phyloP scores from a whole-genome alignment of 1,140 invertebrate species.

The Eueides isabella region DNA sequence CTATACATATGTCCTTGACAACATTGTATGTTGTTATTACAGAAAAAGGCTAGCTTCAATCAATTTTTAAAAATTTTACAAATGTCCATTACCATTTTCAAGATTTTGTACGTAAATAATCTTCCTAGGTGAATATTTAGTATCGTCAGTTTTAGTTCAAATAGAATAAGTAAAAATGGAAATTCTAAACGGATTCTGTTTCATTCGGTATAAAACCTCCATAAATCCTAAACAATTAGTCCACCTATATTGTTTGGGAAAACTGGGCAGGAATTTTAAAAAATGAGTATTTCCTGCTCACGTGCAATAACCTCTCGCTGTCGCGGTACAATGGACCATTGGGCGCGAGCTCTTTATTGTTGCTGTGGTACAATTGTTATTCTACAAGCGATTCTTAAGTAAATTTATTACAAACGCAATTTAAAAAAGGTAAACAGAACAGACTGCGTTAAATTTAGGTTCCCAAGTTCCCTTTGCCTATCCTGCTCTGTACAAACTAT shows the following conservation, averaged over 20 bases:
- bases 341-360: conserved; percentile 38
- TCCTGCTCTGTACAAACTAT: too few relatives aligned
- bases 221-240: conserved; percentile 26
- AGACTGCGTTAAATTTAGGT: too few relatives aligned
- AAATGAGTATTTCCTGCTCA: conserved; percentile 49
- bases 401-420: too few relatives aligned
- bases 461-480: too few relatives aligned
- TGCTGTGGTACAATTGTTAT: conserved; percentile 26
- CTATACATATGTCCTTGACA: not conserved
- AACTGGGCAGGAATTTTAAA: conserved; percentile 41
- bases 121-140: not conserved
- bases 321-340: conserved; percentile 43
- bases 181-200: conserved; percentile 1
- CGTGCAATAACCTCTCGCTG: conserved; percentile 43
- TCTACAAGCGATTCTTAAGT: conserved; percentile 16
- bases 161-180: not conserved
- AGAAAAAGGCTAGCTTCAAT: too few relatives aligned
- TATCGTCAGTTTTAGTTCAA: not conserved
- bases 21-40: too few relatives aligned
- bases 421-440: too few relatives aligned
- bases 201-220: conserved; percentile 2
- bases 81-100: too few relatives aligned
- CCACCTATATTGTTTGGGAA: conserved; percentile 21
- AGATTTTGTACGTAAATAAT: too few relatives aligned
- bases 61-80: too few relatives aligned